Percentiles rank a stretch among this genome's conserved stretches.
Conservation (phyloP, 2,797 vertebrate genomes). For the Scleropages formosus region DNA sequence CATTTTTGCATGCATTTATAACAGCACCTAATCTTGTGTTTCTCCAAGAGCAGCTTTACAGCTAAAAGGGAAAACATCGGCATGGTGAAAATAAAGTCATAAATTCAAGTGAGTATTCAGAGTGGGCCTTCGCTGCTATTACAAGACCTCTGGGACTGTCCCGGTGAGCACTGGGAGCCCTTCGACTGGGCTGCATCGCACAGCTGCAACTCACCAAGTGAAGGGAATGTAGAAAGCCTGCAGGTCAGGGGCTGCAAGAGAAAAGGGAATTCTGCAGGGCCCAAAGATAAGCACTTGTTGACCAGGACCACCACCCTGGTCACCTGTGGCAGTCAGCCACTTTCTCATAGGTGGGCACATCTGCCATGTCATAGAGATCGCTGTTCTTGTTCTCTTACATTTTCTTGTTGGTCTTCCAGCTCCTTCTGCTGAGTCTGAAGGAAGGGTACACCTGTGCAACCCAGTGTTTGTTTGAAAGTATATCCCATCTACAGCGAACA, state of each 20-base stretch:
- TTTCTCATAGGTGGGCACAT: constrained; percentile 93
- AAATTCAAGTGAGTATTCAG: too few relatives aligned
- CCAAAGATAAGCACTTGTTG: constrained; percentile 73
- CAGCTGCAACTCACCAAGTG: neutral
- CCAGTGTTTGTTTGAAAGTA: too few relatives aligned
- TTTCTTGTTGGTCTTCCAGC: constrained; percentile 94
- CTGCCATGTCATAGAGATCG: constrained; percentile 89
- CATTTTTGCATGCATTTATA: too few relatives aligned
- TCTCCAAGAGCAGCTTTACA: too few relatives aligned
- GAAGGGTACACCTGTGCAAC: too few relatives aligned
- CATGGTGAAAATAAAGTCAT: too few relatives aligned
- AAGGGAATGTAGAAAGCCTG: neutral
- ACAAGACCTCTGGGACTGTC: too few relatives aligned
- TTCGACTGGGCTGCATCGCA: neutral
- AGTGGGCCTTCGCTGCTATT: too few relatives aligned
- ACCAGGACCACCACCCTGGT: constrained; percentile 78
- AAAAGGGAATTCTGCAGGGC: neutral
- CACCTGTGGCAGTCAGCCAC: constrained; percentile 77
- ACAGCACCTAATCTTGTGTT: too few relatives aligned
- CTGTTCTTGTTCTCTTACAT: constrained; percentile 98
- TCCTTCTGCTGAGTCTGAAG: constrained; percentile 91
- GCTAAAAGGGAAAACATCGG: too few relatives aligned
- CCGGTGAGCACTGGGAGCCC: neutral
- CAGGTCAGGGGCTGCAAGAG: neutral
- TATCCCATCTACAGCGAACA: too few relatives aligned